Conservation (phyloP, 2,888 invertebrate species). For the Argyresthia goedartella region DNA sequence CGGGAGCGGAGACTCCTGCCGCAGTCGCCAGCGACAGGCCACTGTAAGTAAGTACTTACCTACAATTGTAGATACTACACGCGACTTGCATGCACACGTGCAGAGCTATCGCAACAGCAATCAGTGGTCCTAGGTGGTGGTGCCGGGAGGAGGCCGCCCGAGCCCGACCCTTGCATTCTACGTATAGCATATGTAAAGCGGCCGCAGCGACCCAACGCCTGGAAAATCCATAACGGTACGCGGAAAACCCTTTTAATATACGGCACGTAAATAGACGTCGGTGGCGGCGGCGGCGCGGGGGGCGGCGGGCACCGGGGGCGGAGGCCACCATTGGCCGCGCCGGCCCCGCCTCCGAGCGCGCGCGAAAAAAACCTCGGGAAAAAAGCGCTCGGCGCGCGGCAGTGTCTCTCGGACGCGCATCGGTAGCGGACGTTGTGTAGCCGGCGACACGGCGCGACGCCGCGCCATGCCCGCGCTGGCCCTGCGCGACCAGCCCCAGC, state of each 20-base stretch:
- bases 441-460: constrained; percentile 55
- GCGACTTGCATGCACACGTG: too few relatives aligned
- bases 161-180: too few relatives aligned
- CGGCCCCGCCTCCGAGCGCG: constrained; percentile 52
- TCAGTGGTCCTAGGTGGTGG: too few relatives aligned
- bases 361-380: constrained; percentile 44
- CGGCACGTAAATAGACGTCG: constrained; percentile 57
- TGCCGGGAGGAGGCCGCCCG: too few relatives aligned
- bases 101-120: too few relatives aligned
- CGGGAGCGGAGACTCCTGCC: not conserved
- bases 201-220: constrained; percentile 17
- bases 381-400: constrained; percentile 44
- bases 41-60: too few relatives aligned
- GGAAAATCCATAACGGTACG: constrained; percentile 68
- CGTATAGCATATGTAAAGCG: not conserved
- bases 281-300: constrained; percentile 23
- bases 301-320: constrained; percentile 28
- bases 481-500: constrained; percentile 67
- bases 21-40: not conserved
- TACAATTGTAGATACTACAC: too few relatives aligned
- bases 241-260: constrained; percentile 72
- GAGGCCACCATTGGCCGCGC: constrained; percentile 42
- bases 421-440: constrained; percentile 14
- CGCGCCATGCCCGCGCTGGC: constrained; percentile 77
- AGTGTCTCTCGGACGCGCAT: constrained; percentile 59